Percentiles rank a stretch among this genome's conserved stretches.
Evolutionary conservation across 2,113 vertebrate genomes (phyloP).

Genomic region (Phycodurus eques): DNA sequence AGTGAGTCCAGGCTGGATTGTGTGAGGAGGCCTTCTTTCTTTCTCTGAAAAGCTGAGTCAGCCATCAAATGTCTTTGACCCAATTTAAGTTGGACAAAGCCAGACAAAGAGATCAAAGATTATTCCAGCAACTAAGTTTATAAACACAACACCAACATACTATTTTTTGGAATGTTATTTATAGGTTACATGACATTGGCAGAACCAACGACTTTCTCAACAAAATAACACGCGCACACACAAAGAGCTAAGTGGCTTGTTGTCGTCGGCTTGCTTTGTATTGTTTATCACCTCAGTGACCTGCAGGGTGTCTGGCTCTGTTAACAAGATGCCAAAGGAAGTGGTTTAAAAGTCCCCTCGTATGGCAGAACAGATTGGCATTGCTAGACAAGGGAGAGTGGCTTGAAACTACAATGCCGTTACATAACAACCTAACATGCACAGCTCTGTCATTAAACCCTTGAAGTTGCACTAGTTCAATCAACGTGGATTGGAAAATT

Average conservation of each 20-base stretch:
- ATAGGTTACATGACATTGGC: conserved; percentile 35
- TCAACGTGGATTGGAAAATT: background rate
- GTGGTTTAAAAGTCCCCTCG: conserved; percentile 50
- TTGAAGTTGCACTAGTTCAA: conserved; percentile 31
- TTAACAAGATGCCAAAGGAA: conserved; percentile 62
- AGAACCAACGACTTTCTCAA: background rate
- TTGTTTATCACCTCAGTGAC: conserved; percentile 52
- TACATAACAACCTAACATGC: conserved; percentile 37
- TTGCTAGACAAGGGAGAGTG: conserved; percentile 33
- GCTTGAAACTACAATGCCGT: conserved; percentile 39
- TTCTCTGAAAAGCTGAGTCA: conserved; percentile 41
- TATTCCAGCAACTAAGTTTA: conserved; percentile 21
- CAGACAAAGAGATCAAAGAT: conserved; percentile 33
- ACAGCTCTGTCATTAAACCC: conserved; percentile 14
- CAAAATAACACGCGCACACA: conserved; percentile 14
- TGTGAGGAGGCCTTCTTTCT: conserved; percentile 27
- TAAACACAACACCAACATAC: conserved; percentile 36
- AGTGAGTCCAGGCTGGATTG: conserved; percentile 22
- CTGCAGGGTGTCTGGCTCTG: conserved; percentile 56
- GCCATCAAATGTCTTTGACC: conserved; percentile 24
- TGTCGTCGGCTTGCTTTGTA: conserved; percentile 46
- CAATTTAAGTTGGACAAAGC: conserved; percentile 7
- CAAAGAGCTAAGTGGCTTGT: conserved; percentile 41
- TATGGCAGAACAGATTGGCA: conserved; percentile 30
- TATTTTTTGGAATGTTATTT: conserved; percentile 6